Evolutionary conservation across 92 coral and sea anemone species (phyloP), one percentile per base, ranked within the genome.

Genomic region (Heteractis magnifica): DNA sequence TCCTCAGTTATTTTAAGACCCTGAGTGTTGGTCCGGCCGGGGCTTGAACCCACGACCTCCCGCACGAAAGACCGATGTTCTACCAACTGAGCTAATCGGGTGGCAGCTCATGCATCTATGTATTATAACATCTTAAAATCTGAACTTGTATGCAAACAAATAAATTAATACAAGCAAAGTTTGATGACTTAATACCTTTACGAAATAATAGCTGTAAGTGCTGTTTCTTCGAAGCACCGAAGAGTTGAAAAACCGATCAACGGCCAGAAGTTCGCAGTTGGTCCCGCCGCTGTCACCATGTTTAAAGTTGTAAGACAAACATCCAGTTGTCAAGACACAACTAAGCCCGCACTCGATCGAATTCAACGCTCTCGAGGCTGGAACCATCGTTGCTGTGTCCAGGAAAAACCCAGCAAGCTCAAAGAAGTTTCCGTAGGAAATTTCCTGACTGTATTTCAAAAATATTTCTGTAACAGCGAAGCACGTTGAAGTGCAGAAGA

Each of bases 201-300:
- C 26, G 15, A 9, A 79, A 56, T 34, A 49, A 53, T 79, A 62
- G 51, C 62, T 41, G 50, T 34, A 79, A 7, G 62, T 64, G 6
- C 10, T 44, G 70, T 79, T 58, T 60, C 49, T 10, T 49, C 41
- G 52, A 21, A 79, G 50, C 10, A 53, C 49, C 19, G 83, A 11
- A 10, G 56, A 14, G 70, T 41, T 79, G 6, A 64, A 49, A 62
- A 79, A 79, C 62, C 83, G 73, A 60, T 79, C 83, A 8, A 79
- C 56, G 4, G 26, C 74, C 49, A 79, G 50, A 41, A 79, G n/a
- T 53, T 60, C 23, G 16, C 83, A 79, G 74, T 60, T 79, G 2
- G 20, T 79, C 26, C 75, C 83, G 49, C 75, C 56, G 53, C 73
- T 79, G 73, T 34, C 83, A 34, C 83, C 75, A 79, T 58, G 72